Percentiles rank a stretch among this genome's conserved stretches.
phyloP scores from a whole-genome alignment of 1,140 invertebrate genomes.

The Rhizoglyphus robini region DNA sequence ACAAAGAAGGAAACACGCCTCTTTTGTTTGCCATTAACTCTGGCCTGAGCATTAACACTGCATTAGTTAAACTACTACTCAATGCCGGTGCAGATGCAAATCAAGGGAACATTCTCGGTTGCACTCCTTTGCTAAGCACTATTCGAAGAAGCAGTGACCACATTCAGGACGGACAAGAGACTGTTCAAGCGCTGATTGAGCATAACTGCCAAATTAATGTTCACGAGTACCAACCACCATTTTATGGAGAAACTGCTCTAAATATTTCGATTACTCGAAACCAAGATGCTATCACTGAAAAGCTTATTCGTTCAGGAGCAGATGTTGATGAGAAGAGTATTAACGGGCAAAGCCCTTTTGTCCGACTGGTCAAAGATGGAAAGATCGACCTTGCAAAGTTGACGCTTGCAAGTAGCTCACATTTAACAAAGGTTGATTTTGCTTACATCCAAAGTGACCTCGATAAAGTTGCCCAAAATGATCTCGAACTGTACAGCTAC shows the following conservation, averaged over 20 bases:
- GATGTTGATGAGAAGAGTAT: not conserved
- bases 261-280: constrained; percentile 15
- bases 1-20: constrained; percentile 79
- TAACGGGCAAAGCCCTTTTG: not conserved
- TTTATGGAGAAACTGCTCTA: constrained; percentile 14
- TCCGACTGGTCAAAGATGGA: not conserved
- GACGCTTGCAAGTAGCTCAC: not conserved
- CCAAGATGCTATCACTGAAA: constrained; percentile 20
- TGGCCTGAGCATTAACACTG: constrained; percentile 52
- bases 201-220: constrained; percentile 12
- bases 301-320: constrained; percentile 12
- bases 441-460: not conserved
- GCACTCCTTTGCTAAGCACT: constrained; percentile 32
- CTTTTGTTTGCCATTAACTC: constrained; percentile 70
- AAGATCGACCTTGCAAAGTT: constrained; percentile 13
- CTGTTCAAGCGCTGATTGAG: constrained; percentile 16
- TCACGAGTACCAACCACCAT: not conserved
- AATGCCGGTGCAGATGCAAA: constrained; percentile 84
- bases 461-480: not conserved
- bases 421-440: not conserved
- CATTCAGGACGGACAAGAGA: not conserved
- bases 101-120: constrained; percentile 82
- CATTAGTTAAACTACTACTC: constrained; percentile 51
- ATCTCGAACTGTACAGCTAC: not conserved
- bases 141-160: constrained; percentile 16